Evolutionary conservation across 2,113 vertebrate genomes (phyloP).

Genomic region (Hymenochirus boettgeri): DNA sequence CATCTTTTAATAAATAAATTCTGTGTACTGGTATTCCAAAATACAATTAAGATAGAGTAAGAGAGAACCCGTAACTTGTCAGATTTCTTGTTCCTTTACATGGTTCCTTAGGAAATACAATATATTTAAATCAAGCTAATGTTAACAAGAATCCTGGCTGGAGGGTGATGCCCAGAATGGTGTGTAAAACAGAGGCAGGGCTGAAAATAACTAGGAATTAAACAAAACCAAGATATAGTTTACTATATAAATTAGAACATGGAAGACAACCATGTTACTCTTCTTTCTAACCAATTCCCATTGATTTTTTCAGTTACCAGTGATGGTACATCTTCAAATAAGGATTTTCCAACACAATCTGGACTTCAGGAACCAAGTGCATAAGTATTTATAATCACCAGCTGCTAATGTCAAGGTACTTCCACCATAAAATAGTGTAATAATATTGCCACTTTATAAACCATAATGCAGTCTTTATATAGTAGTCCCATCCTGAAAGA

Average conservation of each 20-base stretch:
- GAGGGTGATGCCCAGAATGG: too few relatives aligned
- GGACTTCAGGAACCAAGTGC: background rate
- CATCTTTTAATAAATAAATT: constrained; percentile 2
- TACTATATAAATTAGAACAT: too few relatives aligned
- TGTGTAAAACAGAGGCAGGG: too few relatives aligned
- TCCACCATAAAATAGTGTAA: background rate
- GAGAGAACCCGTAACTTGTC: background rate
- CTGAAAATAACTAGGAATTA: too few relatives aligned
- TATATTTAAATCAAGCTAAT: too few relatives aligned
- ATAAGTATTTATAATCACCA: background rate
- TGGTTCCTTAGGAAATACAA: background rate
- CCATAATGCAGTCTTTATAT: background rate
- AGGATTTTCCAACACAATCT: too few relatives aligned
- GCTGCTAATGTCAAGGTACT: background rate
- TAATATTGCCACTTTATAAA: constrained; percentile 22
- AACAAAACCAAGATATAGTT: too few relatives aligned
- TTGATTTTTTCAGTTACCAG: too few relatives aligned
- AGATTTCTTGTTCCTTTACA: background rate
- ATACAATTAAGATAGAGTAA: background rate
- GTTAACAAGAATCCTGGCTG: too few relatives aligned
- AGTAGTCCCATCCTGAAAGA: background rate
- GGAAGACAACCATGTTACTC: too few relatives aligned
- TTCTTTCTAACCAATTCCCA: too few relatives aligned
- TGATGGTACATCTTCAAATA: too few relatives aligned
- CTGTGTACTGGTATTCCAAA: background rate